phyloP scores from a whole-genome alignment of 2,113 vertebrate species.

The Plestiodon gilberti region DNA sequence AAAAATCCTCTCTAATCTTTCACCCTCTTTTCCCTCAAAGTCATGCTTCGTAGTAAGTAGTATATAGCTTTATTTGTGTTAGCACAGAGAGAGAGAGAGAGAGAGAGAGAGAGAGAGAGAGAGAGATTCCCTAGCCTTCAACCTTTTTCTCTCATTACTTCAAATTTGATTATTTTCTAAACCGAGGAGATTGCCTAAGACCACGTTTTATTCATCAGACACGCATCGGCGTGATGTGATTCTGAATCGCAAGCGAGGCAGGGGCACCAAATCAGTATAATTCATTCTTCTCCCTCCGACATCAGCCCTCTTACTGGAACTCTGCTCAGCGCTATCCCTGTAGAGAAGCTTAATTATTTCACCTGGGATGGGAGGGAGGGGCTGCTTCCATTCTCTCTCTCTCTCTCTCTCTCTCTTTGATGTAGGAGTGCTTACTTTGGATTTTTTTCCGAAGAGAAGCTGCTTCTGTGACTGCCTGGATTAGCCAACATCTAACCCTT shows the following conservation, averaged over 20 bases:
- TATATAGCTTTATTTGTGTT: background rate
- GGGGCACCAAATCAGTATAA: constrained; percentile 16
- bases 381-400: no score
- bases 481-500: background rate
- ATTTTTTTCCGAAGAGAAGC: background rate
- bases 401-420: background rate
- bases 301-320: constrained; percentile 17
- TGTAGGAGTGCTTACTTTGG: background rate
- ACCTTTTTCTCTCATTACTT: background rate
- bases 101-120: background rate
- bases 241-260: constrained; percentile 10
- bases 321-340: constrained; percentile 1
- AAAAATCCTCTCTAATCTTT: background rate
- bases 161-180: constrained; percentile 33
- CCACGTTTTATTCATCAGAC: constrained; percentile 32
- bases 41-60: background rate
- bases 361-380: background rate
- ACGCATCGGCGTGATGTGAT: constrained; percentile 19
- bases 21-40: background rate
- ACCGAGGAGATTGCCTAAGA: constrained; percentile 19
- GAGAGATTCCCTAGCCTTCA: background rate
- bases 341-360: constrained; percentile 17
- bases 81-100: background rate
- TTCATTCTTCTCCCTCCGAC: constrained; percentile 15
- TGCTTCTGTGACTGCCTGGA: background rate